Conservation (phyloP, 2,113 vertebrate species). For the Aptenodytes forsteri region DNA sequence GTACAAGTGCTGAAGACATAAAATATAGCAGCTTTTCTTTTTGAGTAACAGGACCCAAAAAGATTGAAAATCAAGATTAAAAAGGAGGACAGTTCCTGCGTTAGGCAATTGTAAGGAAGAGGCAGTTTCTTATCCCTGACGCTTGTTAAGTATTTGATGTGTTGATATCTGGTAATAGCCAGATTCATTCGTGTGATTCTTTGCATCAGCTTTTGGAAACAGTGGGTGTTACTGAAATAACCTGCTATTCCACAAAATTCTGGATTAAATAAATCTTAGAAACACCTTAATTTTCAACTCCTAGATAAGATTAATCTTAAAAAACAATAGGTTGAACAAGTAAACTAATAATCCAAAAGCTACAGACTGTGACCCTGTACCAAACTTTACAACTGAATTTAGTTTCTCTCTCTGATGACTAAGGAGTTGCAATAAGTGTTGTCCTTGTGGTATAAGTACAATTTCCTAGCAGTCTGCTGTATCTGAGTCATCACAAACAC, state of each 20-base stretch:
- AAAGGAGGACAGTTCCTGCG: background rate
- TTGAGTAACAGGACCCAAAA: background rate
- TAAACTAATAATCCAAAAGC: background rate
- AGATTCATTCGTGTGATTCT: background rate
- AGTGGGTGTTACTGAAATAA: conserved; percentile 2
- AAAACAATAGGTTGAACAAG: background rate
- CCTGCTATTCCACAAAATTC: background rate
- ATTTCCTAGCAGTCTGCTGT: conserved; percentile 25
- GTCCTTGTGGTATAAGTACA: conserved; percentile 4
- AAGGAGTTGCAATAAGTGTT: conserved; percentile 36
- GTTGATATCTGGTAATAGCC: conserved; percentile 23
- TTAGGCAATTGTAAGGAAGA: conserved; percentile 36
- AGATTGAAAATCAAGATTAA: background rate
- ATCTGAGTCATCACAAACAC: conserved; percentile 47
- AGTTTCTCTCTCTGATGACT: conserved; percentile 1
- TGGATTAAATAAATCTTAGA: background rate
- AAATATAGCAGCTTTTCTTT: background rate
- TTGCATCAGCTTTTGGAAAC: conserved; percentile 35
- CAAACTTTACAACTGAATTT: background rate
- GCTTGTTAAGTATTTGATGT: conserved; percentile 36
- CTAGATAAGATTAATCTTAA: background rate
- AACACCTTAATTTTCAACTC: background rate
- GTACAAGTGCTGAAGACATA: background rate
- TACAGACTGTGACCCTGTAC: background rate
- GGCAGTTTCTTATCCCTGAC: conserved; percentile 20